Evolutionary conservation across 2,888 invertebrate genomes (phyloP), one percentile per base, ranked within the genome.

Genomic region (Asteroscopus sphinx): DNA sequence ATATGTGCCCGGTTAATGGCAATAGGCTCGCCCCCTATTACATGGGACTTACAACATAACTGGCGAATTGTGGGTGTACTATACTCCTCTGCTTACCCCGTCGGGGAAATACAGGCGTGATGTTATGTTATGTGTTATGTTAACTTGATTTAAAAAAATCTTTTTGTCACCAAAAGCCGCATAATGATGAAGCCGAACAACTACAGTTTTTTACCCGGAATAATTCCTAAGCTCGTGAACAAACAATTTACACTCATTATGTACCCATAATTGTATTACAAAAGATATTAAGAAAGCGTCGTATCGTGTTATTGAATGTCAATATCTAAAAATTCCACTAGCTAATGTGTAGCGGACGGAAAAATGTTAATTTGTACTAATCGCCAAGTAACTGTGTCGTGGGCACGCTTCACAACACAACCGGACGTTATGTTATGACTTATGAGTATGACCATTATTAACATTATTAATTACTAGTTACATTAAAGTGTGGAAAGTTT

Each of bases 311-410:
- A n/a, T 60, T 64, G 46, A 67, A 59, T 42, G 32, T 32, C 17
- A 42, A 35, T 41, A 40, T 25, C 61, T 11, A 51, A 73, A 80
- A 60, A 69, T 81, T 82, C 82, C 82, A 72, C 42, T 67, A 44
- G 41, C 36, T 76, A 76, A 68, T 66, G 57, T 55, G 53, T 70
- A 68, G 73, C 83, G 57, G 60, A 76, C 75, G 89, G 89, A 91
- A 91, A 88, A 88, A 86, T 89, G 75, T 66, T 80, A 81, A 86
- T 85, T 84, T 77, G 79, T 77, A 54, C 46, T 77, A 80, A 81
- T 80, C 61, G 59, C 54, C 37, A 32, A 51, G 42, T 56, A 54
- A 62, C 46, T 47, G 51, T 54, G 49, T 32, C 44, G 53, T n/a
- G 45, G 32, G 57, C 66, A 63, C 66, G 61, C 69, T 59, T 28